Evolutionary conservation across 2,888 invertebrate genomes (phyloP).

Genomic region (Zygaena filipendulae): DNA sequence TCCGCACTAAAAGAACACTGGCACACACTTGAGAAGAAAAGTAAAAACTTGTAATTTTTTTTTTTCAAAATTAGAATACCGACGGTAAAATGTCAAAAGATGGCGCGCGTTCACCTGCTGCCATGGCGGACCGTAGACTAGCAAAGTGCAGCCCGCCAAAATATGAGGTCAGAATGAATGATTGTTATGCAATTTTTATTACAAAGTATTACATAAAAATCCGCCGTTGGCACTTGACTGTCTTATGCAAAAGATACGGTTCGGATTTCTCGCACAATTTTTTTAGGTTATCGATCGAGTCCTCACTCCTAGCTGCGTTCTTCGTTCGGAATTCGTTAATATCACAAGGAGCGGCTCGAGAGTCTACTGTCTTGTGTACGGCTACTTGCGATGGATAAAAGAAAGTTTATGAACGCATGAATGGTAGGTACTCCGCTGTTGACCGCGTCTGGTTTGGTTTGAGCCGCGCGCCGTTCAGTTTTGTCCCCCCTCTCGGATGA

Average conservation of each 20-base stretch:
- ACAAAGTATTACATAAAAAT: conserved; percentile 61
- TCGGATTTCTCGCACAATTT: conserved; percentile 28
- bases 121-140: conserved; percentile 44
- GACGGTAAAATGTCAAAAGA: conserved; percentile 28
- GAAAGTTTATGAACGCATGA: too few relatives aligned
- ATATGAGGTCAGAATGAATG: conserved; percentile 58
- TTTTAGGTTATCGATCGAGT: conserved; percentile 38
- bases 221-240: conserved; percentile 37
- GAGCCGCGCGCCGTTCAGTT: too few relatives aligned
- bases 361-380: too few relatives aligned
- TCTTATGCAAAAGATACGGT: conserved; percentile 38
- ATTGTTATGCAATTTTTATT: conserved; percentile 50
- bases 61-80: conserved; percentile 17
- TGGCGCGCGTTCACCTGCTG: conserved; percentile 35
- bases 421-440: too few relatives aligned
- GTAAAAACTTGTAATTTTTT: conserved; percentile 9
- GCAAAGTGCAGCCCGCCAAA: conserved; percentile 50
- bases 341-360: too few relatives aligned
- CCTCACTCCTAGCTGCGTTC: too few relatives aligned
- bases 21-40: conserved; percentile 21
- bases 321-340: too few relatives aligned
- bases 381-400: too few relatives aligned
- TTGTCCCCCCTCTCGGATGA: too few relatives aligned
- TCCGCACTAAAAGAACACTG: conserved; percentile 24
- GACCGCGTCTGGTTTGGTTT: too few relatives aligned